Conservation (phyloP, 2,113 vertebrate species). For the Drymodes brunneopygia region DNA sequence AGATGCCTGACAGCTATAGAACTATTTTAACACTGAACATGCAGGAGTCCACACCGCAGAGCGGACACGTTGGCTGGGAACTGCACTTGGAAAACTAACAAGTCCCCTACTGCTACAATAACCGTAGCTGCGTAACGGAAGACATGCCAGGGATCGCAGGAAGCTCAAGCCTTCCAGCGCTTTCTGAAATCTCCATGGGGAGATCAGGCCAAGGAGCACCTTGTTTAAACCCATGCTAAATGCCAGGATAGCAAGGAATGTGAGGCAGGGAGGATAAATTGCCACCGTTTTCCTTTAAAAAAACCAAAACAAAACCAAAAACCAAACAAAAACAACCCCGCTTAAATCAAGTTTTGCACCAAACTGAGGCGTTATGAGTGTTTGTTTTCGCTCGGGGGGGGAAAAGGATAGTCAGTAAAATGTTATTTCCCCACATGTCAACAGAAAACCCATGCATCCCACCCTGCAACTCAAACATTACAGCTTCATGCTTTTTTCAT, state of each 20-base stretch:
- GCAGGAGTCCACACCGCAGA: conserved; percentile 30
- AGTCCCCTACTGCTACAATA: conserved; percentile 62
- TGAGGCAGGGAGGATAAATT: not conserved
- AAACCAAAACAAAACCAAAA: too few relatives aligned
- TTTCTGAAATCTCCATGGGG: conserved; percentile 32
- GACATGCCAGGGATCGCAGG: conserved; percentile 57
- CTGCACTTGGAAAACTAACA: conserved; percentile 62
- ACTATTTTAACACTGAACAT: conserved; percentile 49
- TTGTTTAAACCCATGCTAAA: not conserved
- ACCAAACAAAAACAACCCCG: not conserved
- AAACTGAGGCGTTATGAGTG: not conserved
- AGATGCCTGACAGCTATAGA: conserved; percentile 59
- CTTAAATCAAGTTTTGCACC: not conserved
- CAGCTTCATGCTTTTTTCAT: not conserved
- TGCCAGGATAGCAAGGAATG: not conserved
- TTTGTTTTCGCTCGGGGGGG: not conserved
- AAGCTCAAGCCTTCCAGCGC: conserved; percentile 53
- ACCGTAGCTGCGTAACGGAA: conserved; percentile 46
- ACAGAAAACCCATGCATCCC: not conserved
- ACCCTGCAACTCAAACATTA: not conserved
- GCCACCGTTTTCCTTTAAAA: not conserved
- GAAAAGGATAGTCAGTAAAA: not conserved
- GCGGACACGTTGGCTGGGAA: conserved; percentile 25
- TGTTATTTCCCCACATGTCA: not conserved
- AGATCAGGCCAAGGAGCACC: conserved; percentile 22